Base-by-base conservation (phyloP, 2,797 vertebrate genomes). In the Brachyrhaphis roseni region DNA sequence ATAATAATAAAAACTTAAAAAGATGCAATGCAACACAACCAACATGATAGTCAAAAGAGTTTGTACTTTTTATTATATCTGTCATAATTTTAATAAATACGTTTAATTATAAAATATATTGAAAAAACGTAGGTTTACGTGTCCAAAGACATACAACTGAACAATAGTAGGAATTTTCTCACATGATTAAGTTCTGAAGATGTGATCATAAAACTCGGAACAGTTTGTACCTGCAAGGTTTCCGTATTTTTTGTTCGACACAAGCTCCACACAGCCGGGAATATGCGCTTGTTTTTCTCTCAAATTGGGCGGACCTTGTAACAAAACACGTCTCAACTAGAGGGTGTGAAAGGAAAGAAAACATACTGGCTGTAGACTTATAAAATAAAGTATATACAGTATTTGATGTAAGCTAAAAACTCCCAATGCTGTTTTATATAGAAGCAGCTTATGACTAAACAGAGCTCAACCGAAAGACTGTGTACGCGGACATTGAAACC, bases 381-480 rank as follows among this genome's bases (percentile, higher is more conserved):
- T 71, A 5, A 45, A 71, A 71, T 71, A 15, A 5, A 71, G 2
- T 71, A n/a, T 45, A 16, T 28, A 45, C 1, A 13, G 8, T 10
- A 5, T 66, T 70, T 70, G 20, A 8, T n/a, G 11, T 43, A 13
- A 28, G 26, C 41, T 13, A 45, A 13, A 71, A 41, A 26, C 1
- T 26, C 11, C 23, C 11, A n/a, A n/a, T n/a, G 0, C 41, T 71
- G 11, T 41, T 23, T 71, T 16, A n/a, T 68, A 43, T 43, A 8
- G n/a, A 28, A 26, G 7, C 26, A 45, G 5, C 15, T 43, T 71
- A 45, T 71, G 13, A n/a, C 11, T 7, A 8, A 45, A 16, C 11
- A 7, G 23, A 3, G 41, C 41, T 15, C 23, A 23, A 26, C 10
- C 20, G 23, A 3, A 34, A 1, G 74, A 66, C 81, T 90, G 89